Conservation (phyloP, 64 coral and sea anemone species). For the Trachythela sp. region DNA sequence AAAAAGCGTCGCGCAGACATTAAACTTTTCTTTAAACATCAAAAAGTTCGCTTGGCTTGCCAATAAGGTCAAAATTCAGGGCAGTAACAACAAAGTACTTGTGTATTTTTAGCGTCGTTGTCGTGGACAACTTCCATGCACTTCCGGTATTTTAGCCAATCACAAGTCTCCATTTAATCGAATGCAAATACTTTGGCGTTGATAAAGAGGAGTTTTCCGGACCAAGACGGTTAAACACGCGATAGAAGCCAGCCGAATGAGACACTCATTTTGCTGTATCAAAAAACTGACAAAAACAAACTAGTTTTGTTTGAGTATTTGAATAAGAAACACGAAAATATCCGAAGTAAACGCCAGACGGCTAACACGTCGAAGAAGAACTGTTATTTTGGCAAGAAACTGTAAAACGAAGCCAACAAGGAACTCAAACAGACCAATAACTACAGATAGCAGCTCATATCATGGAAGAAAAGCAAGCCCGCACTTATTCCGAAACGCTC, state of each 20-base stretch:
- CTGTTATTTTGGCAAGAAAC: background rate
- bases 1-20: no score
- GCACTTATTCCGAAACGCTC: background rate
- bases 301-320: background rate
- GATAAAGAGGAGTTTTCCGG: conserved; percentile 14
- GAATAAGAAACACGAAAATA: background rate
- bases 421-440: background rate
- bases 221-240: background rate
- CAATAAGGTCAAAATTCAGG: background rate
- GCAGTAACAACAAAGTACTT: background rate
- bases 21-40: background rate
- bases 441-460: background rate
- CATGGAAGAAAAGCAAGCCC: background rate
- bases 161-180: background rate
- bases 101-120: conserved; percentile 11
- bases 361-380: background rate
- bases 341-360: background rate
- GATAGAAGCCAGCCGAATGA: background rate
- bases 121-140: background rate
- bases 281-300: background rate
- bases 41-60: background rate
- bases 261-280: background rate
- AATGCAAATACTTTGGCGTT: background rate
- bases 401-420: background rate
- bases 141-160: background rate